Base-by-base conservation (phyloP, 2,888 invertebrate species). In the Auanema freiburgensis region DNA sequence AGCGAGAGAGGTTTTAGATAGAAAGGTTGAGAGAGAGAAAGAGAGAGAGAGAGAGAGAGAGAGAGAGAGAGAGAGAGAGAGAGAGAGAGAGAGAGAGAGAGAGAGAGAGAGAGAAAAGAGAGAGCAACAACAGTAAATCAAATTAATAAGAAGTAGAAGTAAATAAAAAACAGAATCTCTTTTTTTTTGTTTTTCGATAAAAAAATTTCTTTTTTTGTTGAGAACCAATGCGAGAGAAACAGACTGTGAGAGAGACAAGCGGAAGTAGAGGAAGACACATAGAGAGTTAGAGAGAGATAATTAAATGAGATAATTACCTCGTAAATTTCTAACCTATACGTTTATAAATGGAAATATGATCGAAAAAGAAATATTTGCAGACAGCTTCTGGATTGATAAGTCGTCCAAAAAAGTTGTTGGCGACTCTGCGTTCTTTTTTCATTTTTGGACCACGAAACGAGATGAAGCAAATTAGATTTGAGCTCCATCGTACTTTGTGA, bases 71-170 rank as follows among this genome's bases (percentile, higher is more conserved):
- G 16, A 43, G 59, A 41, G 61, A 66, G 62, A 62, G 60, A 66
- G 57, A 66, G 62, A 57, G 61, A 62, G 60, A 51, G 57, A 49
- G 59, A 62, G 54, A 14, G 46, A 57, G 62, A 61, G 65, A 57
- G 54, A 23, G 6, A 52, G 51, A 59, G 49, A 56, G 16, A 54
- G 24, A 54, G 16, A n/a, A 43, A n/a, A 43, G 43, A n/a, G 46
- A 21, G 21, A 46, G 46, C 16, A 18, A 46, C 16, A 46, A 21
- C 46, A 21, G 21, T 46, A 46, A 18, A 46, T 16, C 16, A 21
- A 46, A 18, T 21, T 46, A 46, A 16, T 46, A 46, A 16, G 16
- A 46, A 21, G 21, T 5, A 16, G 46, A 21, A 46, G 16, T 16
- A 46, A 46, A 46, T 46, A 46, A 46, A 46, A 46, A 46, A 46